A percentile compares a stretch with the other conserved stretches of the same genome.
Evolutionary conservation across 2,113 vertebrate genomes (phyloP).

Genomic region (Pygathrix nemaeus): DNA sequence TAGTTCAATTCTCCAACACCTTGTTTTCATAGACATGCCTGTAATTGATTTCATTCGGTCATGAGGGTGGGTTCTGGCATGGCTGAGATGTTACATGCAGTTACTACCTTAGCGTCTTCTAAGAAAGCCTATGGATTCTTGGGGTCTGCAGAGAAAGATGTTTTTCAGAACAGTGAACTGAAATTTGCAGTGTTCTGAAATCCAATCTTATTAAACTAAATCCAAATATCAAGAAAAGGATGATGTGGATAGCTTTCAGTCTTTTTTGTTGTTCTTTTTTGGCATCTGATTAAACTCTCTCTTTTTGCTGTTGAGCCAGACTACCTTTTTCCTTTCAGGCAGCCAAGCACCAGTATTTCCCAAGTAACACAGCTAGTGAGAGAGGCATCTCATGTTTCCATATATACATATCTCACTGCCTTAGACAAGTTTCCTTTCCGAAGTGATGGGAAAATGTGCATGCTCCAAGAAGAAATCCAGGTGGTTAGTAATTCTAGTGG

Average conservation of each 20-base stretch:
- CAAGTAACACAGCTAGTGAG: background rate
- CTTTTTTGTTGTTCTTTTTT: background rate
- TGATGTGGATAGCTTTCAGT: background rate
- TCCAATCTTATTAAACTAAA: background rate
- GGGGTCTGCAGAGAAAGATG: background rate
- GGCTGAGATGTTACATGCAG: background rate
- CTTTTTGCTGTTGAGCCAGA: background rate
- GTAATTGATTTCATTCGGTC: slow-evolving; percentile 17
- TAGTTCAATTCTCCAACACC: background rate
- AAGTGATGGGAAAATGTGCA: background rate
- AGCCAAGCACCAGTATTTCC: background rate
- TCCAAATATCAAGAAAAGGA: background rate
- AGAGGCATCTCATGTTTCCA: slow-evolving; percentile 22
- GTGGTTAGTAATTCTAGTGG: slow-evolving; percentile 35
- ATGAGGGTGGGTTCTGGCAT: background rate
- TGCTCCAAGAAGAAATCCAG: slow-evolving; percentile 1
- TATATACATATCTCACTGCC: background rate
- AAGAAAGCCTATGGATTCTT: background rate
- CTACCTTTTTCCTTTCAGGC: background rate
- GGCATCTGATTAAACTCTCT: slow-evolving; percentile 17
- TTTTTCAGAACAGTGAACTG: background rate
- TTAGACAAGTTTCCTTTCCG: background rate
- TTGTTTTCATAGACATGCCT: slow-evolving; percentile 20
- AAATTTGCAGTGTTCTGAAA: background rate
- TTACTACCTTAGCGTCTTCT: background rate